Percentiles rank a stretch among this genome's conserved stretches.
phyloP scores from a whole-genome alignment of 2,888 invertebrate genomes.

The Drosophila melanosoma region DNA sequence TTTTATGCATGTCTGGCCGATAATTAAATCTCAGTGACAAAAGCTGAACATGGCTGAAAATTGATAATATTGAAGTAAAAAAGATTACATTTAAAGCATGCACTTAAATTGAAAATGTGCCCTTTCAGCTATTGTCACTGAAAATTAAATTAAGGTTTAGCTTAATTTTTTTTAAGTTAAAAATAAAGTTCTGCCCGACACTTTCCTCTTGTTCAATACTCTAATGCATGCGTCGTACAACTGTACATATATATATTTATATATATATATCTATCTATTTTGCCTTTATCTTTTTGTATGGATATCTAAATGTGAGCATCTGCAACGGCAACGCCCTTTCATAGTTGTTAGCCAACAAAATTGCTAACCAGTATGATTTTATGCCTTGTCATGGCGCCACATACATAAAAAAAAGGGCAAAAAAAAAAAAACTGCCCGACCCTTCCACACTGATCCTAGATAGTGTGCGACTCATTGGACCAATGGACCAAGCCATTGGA shows the following conservation, averaged over 20 bases:
- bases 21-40: constrained; percentile 12
- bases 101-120: neutral
- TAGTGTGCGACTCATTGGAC: constrained; percentile 52
- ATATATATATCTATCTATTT: neutral
- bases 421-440: constrained; percentile 26
- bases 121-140: constrained; percentile 19
- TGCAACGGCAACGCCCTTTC: constrained; percentile 47
- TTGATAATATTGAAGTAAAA: neutral
- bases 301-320: constrained; percentile 17
- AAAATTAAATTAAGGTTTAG: neutral
- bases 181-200: neutral
- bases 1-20: constrained; percentile 13
- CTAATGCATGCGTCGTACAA: constrained; percentile 7
- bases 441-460: constrained; percentile 59
- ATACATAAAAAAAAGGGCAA: constrained; percentile 20
- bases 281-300: constrained; percentile 1
- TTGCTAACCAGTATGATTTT: constrained; percentile 55
- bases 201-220: neutral
- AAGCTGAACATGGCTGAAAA: neutral
- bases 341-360: constrained; percentile 42
- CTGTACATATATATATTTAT: neutral
- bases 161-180: neutral
- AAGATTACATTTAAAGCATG: neutral
- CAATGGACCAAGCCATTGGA: constrained; percentile 37
- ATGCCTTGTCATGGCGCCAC: constrained; percentile 48